Conservation (phyloP, 2,113 vertebrate species). For the Eudyptes chrysolophus region DNA sequence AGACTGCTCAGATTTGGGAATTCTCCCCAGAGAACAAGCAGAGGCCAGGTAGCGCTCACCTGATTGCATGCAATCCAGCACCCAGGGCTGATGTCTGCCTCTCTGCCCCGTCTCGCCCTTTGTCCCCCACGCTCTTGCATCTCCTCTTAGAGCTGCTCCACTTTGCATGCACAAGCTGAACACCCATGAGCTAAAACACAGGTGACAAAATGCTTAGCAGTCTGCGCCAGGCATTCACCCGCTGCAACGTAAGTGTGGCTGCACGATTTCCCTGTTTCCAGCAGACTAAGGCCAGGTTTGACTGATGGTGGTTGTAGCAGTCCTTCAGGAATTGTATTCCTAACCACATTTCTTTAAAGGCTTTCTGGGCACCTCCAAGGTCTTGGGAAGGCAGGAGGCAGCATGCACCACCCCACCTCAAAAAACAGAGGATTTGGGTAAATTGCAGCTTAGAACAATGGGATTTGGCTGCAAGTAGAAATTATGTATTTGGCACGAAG, state of each 20-base stretch:
- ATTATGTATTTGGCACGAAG: neutral
- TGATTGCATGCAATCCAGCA: too few relatives aligned
- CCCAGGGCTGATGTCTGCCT: neutral
- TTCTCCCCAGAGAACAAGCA: neutral
- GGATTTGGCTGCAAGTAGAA: neutral
- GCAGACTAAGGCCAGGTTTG: neutral
- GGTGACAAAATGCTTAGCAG: neutral
- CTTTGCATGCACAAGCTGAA: neutral
- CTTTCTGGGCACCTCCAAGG: neutral
- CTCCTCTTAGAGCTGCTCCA: neutral
- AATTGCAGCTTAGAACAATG: neutral
- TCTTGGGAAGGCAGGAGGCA: neutral
- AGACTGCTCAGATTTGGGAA: neutral
- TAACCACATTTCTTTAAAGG: neutral
- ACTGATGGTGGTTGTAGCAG: neutral
- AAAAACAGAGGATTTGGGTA: neutral
- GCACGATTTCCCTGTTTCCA: neutral
- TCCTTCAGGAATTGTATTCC: neutral
- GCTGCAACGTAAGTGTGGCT: neutral
- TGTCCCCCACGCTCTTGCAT: neutral
- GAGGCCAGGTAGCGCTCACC: neutral
- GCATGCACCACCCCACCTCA: neutral
- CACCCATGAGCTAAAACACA: neutral
- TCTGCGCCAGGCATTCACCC: neutral
- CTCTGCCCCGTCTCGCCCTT: neutral